Evolutionary conservation across 2,113 vertebrate species (phyloP).

Genomic region (Antennarius striatus): DNA sequence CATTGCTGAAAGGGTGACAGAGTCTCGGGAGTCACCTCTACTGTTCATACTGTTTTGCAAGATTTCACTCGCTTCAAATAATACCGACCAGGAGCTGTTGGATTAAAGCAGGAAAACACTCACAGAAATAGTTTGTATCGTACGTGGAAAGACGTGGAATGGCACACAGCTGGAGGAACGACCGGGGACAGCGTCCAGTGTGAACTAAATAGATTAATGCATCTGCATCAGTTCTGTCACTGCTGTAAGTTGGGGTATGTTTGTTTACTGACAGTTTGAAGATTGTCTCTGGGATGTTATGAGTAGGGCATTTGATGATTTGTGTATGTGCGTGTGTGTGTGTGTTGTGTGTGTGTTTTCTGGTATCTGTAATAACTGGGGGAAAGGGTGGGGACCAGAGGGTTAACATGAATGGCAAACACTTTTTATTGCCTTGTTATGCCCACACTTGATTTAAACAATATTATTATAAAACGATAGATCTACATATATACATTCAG

Average conservation of each 20-base stretch:
- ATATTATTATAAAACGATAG: slow-evolving; percentile 63
- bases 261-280: slow-evolving; percentile 76
- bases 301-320: slow-evolving; percentile 74
- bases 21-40: slow-evolving; percentile 6
- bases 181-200: slow-evolving; percentile 33
- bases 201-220: slow-evolving; percentile 55
- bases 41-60: slow-evolving; percentile 51
- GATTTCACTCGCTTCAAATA: slow-evolving; percentile 42
- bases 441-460: slow-evolving; percentile 68
- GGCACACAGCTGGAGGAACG: slow-evolving; percentile 30
- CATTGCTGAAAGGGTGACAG: slow-evolving; percentile 29
- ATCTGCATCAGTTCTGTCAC: slow-evolving; percentile 71
- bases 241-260: slow-evolving; percentile 85
- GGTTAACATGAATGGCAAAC: slow-evolving; percentile 59
- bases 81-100: slow-evolving; percentile 36
- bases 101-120: slow-evolving; percentile 42
- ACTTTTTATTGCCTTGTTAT: slow-evolving; percentile 64
- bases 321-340: slow-evolving; percentile 43
- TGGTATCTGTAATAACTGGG: slow-evolving; percentile 61
- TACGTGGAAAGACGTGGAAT: slow-evolving; percentile 37
- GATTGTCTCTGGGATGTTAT: slow-evolving; percentile 70
- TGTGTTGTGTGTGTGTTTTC: slow-evolving; percentile 50
- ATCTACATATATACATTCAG: slow-evolving; percentile 73
- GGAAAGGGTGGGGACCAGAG: slow-evolving; percentile 61
- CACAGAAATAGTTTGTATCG: slow-evolving; percentile 41